A percentile compares a stretch with the other conserved stretches of the same genome.
Conservation (phyloP, 2,113 vertebrate species). For the Psittacus erithacus region DNA sequence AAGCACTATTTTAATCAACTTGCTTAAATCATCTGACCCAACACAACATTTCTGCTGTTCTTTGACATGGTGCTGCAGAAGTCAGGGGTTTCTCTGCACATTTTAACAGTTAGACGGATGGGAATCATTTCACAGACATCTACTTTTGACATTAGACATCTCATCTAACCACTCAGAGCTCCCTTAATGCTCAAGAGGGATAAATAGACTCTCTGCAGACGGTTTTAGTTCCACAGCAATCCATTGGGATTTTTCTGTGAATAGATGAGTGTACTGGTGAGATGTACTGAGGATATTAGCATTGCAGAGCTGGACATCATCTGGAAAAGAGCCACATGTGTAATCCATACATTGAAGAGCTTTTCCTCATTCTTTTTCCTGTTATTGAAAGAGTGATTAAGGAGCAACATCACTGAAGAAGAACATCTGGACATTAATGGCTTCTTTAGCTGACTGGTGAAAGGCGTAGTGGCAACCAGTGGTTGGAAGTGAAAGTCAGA, state of each 20-base stretch:
- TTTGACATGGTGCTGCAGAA: background rate
- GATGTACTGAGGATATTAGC: fast-evolving
- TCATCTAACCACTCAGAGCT: background rate
- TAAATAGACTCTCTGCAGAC: background rate
- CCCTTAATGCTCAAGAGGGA: background rate
- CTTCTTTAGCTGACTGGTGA: background rate
- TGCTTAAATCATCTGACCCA: background rate
- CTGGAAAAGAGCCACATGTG: background rate
- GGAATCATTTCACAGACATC: background rate
- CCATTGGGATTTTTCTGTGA: background rate
- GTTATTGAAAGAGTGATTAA: background rate
- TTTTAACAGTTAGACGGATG: background rate
- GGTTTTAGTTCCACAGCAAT: background rate
- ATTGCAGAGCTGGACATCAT: background rate
- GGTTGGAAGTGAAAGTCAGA: background rate
- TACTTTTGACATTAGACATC: background rate
- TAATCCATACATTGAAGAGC: background rate
- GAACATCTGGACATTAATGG: background rate
- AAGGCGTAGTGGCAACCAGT: background rate
- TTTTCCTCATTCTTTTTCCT: background rate
- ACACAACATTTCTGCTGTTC: background rate
- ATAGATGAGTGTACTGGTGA: background rate
- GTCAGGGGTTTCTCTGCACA: background rate
- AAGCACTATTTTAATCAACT: background rate
- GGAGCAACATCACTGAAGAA: background rate